A percentile compares a stretch with the other conserved stretches of the same genome.
Evolutionary conservation across 2,888 invertebrate genomes (phyloP).

Genomic region (Metallyticus violacea): DNA sequence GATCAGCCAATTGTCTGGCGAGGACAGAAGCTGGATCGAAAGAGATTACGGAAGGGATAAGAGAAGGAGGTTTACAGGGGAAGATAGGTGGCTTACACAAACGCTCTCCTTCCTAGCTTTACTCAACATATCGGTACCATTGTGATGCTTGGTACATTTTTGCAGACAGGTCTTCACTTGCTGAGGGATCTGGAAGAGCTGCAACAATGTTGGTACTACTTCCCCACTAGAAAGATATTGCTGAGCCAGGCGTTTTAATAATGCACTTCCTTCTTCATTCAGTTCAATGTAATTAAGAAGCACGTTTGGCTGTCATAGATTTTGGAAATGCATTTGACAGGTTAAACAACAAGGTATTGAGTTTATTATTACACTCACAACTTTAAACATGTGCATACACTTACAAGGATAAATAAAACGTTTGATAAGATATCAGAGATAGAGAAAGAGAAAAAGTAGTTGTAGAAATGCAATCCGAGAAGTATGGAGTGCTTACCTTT

Average conservation of each 20-base stretch:
- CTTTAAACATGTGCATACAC: too few species aligned
- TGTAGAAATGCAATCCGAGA: too few species aligned
- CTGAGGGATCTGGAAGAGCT: background rate
- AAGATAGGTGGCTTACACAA: background rate
- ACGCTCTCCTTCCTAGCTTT: background rate
- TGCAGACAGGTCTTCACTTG: background rate
- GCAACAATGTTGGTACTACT: background rate
- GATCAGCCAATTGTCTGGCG: background rate
- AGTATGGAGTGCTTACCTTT: too few species aligned
- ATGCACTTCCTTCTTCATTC: too few species aligned
- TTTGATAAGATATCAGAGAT: too few species aligned
- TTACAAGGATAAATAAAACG: too few species aligned
- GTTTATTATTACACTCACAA: too few species aligned
- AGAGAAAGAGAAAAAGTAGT: too few species aligned
- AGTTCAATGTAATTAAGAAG: background rate
- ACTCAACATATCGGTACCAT: background rate
- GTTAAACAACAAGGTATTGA: too few species aligned
- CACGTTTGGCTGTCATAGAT: background rate
- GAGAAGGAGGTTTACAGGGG: background rate
- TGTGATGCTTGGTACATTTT: too few species aligned
- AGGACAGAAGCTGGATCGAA: conserved; percentile 2
- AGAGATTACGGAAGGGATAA: background rate
- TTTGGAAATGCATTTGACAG: background rate
- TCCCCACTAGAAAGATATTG: too few species aligned
- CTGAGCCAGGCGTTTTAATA: too few species aligned